A percentile compares a stretch with the other conserved stretches of the same genome.
Evolutionary conservation across 2,888 invertebrate species (phyloP).

Genomic region (Meta bourneti): DNA sequence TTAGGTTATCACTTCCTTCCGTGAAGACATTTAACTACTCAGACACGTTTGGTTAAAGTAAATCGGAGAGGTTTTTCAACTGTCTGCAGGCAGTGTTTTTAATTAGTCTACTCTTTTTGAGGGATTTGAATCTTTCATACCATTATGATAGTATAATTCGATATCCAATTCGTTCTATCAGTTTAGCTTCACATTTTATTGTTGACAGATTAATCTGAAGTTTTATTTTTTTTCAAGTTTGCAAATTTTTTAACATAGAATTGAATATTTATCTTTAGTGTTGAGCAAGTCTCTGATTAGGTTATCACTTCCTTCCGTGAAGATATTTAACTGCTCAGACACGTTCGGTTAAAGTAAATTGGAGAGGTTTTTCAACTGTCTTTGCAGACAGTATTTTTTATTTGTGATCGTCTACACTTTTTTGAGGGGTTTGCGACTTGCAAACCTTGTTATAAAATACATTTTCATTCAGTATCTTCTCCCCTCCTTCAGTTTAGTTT

Average conservation of each 20-base stretch:
- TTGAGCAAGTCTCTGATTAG: not conserved
- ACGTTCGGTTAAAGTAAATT: not conserved
- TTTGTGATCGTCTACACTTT: not conserved
- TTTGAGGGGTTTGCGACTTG: not conserved
- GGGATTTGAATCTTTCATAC: not conserved
- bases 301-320: not conserved
- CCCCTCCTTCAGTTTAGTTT: too few species aligned
- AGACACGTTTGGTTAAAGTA: not conserved
- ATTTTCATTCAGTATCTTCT: too few species aligned
- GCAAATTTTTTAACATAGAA: too few species aligned
- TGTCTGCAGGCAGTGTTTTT: not conserved
- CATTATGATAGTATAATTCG: not conserved
- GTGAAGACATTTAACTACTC: not conserved
- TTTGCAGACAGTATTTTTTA: not conserved
- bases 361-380: not conserved
- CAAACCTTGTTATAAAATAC: not conserved
- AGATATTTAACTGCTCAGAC: not conserved
- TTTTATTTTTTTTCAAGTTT: too few species aligned
- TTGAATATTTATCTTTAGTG: not conserved
- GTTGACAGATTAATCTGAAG: too few species aligned
- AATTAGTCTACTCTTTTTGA: not conserved
- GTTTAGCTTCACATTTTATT: too few species aligned
- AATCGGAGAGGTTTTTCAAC: not conserved
- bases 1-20: conserved; percentile 1
- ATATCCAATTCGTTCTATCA: too few species aligned